Conservation (phyloP, 2,888 invertebrate genomes). For the Agriopis aurantiaria region DNA sequence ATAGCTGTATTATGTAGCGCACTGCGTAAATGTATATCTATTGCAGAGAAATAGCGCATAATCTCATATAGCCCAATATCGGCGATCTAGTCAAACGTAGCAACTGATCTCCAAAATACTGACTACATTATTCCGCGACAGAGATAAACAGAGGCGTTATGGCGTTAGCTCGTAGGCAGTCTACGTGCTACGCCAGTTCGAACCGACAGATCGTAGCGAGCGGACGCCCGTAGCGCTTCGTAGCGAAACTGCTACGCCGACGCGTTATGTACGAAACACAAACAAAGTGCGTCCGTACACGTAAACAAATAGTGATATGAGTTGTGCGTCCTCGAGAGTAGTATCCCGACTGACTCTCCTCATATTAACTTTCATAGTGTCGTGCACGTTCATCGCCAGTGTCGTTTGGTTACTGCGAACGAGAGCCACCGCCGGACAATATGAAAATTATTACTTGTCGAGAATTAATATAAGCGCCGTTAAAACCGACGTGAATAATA, state of each 20-base stretch:
- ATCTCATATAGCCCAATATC: background rate
- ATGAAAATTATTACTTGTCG: slow-evolving; percentile 86
- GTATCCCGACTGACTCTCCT: slow-evolving; percentile 80
- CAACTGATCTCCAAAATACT: slow-evolving; percentile 14
- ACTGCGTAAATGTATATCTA: too few relatives aligned
- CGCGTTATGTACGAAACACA: slow-evolving; percentile 78
- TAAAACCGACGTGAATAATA: slow-evolving; percentile 67
- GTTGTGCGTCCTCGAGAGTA: slow-evolving; percentile 79
- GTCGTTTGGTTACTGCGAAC: slow-evolving; percentile 81
- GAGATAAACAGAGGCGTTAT: slow-evolving; percentile 74
- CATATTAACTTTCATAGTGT: slow-evolving; percentile 78
- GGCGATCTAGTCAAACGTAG: slow-evolving; percentile 7
- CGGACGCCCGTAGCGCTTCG: slow-evolving; percentile 73
- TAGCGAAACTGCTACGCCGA: slow-evolving; percentile 67
- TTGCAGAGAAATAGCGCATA: too few relatives aligned
- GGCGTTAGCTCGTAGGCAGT: slow-evolving; percentile 40
- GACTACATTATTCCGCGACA: slow-evolving; percentile 32
- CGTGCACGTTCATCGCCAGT: slow-evolving; percentile 81
- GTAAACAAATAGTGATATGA: slow-evolving; percentile 86
- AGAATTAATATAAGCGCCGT: slow-evolving; percentile 83
- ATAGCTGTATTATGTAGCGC: too few relatives aligned
- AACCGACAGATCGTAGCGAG: slow-evolving; percentile 69
- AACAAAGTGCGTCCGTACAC: slow-evolving; percentile 68
- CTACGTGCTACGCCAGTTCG: slow-evolving; percentile 73
- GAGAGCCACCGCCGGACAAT: slow-evolving; percentile 72